Base-by-base conservation (phyloP, 2,797 vertebrate genomes). In the Gymnodraco acuticeps region DNA sequence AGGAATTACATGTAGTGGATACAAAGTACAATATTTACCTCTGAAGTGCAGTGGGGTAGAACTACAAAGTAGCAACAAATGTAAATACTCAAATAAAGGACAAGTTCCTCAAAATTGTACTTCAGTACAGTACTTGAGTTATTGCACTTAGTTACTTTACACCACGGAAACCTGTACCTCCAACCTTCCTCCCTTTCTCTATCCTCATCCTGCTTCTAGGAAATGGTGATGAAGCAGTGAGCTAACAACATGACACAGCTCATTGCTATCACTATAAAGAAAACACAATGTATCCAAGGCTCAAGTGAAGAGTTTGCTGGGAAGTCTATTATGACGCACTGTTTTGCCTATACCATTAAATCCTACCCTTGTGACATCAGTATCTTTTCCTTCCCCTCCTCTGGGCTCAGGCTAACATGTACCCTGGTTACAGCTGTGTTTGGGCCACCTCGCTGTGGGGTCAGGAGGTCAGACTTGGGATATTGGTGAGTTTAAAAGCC, bases 381-480 rank as follows among this genome's bases (percentile, higher is more conserved):
- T 19, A 48, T 43, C 48, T 33, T 4, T n/a, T 82, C 42, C 52
- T 52, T 61, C 59, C 47, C 77, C 45, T 70, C 7, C 46, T 52
- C 16, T 3, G 10, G 13, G 2, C n/a, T 73, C 55, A 59, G 50
- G 72, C 56, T 38, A 20, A 13, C 48, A 67, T 51, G 33, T 58
- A 52, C 55, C n/a, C 61, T 81, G 90, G 91, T 83, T 75, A 84
- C 94, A 95, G 94, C 94, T 95, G 94, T 94, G 90, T 95, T 95
- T 95, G 90, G 87, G 80, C 64, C 81, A 75, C 80, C 73, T 70
- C 16, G 3, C 63, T 60, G 48, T 7, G n/a, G 59, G 84, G 82
- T 87, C 80, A 71, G 58, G 77, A 85, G 88, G 89, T 90, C 89
- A 89, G 47, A 54, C 60, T 74, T 66, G 76, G 80, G 71, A 87